Evolutionary conservation across 2,113 vertebrate species (phyloP).

Genomic region (Mustelus asterias): DNA sequence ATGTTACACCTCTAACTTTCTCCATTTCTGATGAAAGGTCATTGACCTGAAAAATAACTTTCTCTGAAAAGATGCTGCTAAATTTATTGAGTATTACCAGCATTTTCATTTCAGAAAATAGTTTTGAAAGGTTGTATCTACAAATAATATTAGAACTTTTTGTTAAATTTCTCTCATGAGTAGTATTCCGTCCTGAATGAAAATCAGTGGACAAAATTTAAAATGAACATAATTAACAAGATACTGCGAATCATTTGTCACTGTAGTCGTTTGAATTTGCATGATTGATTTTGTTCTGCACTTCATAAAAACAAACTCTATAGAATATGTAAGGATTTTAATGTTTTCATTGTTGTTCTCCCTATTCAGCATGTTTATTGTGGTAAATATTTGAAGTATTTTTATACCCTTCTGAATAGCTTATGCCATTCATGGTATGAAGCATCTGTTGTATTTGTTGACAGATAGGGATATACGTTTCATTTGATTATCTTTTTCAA

Average conservation of each 20-base stretch:
- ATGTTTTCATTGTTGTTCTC: background rate
- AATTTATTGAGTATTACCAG: background rate
- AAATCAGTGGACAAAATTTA: background rate
- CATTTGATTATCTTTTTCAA: background rate
- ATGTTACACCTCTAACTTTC: too few species aligned
- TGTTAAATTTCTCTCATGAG: background rate
- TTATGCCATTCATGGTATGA: background rate
- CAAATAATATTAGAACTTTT: background rate
- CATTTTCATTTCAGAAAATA: background rate
- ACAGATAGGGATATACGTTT: background rate
- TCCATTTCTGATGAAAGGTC: too few species aligned
- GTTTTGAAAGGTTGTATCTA: background rate
- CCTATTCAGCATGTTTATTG: background rate
- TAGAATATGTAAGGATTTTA: background rate
- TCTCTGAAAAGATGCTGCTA: background rate
- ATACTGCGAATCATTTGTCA: background rate
- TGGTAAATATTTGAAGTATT: background rate
- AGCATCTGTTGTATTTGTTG: constrained; percentile 10
- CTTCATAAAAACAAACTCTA: background rate
- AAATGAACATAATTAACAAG: background rate
- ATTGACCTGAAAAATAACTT: too few species aligned
- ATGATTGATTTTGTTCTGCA: background rate
- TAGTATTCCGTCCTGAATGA: background rate
- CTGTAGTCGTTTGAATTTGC: background rate
- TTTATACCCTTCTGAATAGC: background rate